Percentiles rank a stretch among this genome's conserved stretches.
Conservation (phyloP, 1,140 invertebrate species). For the Lithobius niger region DNA sequence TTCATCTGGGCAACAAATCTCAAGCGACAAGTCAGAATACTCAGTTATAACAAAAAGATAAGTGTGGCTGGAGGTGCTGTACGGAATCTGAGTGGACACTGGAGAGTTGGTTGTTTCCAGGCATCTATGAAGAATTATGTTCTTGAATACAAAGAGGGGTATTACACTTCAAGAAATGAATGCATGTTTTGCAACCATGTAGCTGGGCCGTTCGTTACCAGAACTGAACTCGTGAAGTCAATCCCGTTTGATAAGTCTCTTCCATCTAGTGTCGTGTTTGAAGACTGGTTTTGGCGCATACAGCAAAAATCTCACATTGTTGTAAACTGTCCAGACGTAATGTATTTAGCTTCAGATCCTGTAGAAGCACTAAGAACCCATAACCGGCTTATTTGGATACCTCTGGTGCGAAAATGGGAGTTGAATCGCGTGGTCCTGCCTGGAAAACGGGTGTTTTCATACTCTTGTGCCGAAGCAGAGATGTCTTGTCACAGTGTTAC, state of each 20-base stretch:
- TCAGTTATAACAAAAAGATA: constrained; percentile 16
- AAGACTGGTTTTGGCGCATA: not conserved
- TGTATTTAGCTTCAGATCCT: not conserved
- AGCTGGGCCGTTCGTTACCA: constrained; percentile 23
- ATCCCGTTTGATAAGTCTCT: constrained; percentile 14
- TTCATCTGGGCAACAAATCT: constrained; percentile 15
- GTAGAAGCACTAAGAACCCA: not conserved
- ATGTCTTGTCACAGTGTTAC: constrained; percentile 12
- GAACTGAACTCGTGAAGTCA: constrained; percentile 12
- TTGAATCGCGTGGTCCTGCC: constrained; percentile 13
- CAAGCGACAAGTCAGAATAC: constrained; percentile 23
- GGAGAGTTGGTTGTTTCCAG: constrained; percentile 27
- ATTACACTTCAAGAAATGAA: constrained; percentile 22
- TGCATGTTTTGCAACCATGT: constrained; percentile 28
- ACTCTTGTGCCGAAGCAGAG: constrained; percentile 16
- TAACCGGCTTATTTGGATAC: constrained; percentile 13
- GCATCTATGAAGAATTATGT: constrained; percentile 20
- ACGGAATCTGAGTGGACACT: constrained; percentile 23
- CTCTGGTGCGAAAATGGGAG: constrained; percentile 18
- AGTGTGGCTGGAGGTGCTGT: constrained; percentile 20
- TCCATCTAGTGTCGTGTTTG: not conserved
- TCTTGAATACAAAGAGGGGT: constrained; percentile 22
- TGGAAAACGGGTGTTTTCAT: constrained; percentile 9
- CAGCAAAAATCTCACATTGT: not conserved
- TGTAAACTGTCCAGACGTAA: too few species aligned